phyloP scores from a whole-genome alignment of 1,140 invertebrate species.

The Drosophila seguyi region DNA sequence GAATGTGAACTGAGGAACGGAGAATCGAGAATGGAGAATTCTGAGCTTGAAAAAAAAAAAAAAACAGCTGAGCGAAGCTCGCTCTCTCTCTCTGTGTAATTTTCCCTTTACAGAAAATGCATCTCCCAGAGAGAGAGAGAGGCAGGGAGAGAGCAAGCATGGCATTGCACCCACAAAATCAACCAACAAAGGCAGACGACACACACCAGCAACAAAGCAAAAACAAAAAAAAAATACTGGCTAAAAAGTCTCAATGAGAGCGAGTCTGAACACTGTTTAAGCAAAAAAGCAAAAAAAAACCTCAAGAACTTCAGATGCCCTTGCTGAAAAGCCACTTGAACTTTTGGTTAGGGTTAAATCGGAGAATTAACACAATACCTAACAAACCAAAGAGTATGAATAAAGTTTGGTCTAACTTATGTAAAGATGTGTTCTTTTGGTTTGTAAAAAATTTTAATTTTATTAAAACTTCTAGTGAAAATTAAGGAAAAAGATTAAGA shows the following conservation, averaged over 20 bases:
- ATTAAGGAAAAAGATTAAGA: neutral
- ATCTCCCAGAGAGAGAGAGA: constrained; percentile 11
- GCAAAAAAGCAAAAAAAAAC: constrained; percentile 1
- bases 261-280: constrained; percentile 36
- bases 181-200: constrained; percentile 43
- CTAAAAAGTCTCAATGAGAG: constrained; percentile 64
- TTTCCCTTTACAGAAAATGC: constrained; percentile 28
- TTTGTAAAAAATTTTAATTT: neutral
- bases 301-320: constrained; percentile 42
- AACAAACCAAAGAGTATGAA: too few species aligned
- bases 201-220: constrained; percentile 3
- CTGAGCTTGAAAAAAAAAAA: constrained; percentile 17
- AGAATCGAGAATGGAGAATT: constrained; percentile 18
- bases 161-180: constrained; percentile 72
- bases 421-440: neutral
- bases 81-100: neutral
- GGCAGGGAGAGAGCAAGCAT: constrained; percentile 32
- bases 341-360: constrained; percentile 6
- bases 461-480: neutral
- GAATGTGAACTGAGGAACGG: constrained; percentile 58
- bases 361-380: neutral
- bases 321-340: neutral
- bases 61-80: constrained; percentile 32
- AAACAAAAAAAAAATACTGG: constrained; percentile 1
- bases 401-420: too few species aligned